Base-by-base conservation (phyloP, 1,140 invertebrate species). In the Onthophagus taurus region DNA sequence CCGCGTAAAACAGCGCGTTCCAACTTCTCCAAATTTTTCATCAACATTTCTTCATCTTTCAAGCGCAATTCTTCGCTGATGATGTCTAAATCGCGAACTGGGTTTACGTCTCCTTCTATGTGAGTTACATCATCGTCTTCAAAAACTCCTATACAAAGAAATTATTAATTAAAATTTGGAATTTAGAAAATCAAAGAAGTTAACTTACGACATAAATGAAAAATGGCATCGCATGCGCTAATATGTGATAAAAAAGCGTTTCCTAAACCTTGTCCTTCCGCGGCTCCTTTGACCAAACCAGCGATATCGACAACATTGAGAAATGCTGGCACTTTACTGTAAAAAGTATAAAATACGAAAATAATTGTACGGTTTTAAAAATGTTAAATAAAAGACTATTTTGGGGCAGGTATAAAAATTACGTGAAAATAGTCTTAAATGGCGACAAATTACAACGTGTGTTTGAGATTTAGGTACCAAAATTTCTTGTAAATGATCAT, bases 191-290 rank as follows among this genome's bases (percentile, higher is more conserved):
- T 8, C 24, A 26, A 7, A 12, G 9, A 11, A 23, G 29, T 18
- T 23, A 38, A 89, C 88, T 84, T 74, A 93, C 96, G 80, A 59
- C 89, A 89, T 44, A 99, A 74, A 69, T 99, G 94, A 64, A 99
- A 99, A 52, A 99, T 85, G n/a, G 92, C 92, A 69, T 99, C 97
- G 65, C 97, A 99, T 5, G 94, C 95, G 64, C 84, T 91, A 57
- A 99, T 98, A 68, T 99, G 92, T 2, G 95, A 97, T 3, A 99
- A 76, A 67, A 99, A 99, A 47, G 90, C 93, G 68, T 99, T 99
- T 58, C 97, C 97, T 12, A 99, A 69, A 2, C 97, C 97, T 70
- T 99, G 91, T 1, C 96, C 97, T 66, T 98, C 93, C 12, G 91
- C 84, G 3, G 96, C 96, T 26, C 96, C 97, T 61, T 97, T 95